Base-by-base conservation (phyloP, 2,113 vertebrate species). In the Hippocampus barbouri region DNA sequence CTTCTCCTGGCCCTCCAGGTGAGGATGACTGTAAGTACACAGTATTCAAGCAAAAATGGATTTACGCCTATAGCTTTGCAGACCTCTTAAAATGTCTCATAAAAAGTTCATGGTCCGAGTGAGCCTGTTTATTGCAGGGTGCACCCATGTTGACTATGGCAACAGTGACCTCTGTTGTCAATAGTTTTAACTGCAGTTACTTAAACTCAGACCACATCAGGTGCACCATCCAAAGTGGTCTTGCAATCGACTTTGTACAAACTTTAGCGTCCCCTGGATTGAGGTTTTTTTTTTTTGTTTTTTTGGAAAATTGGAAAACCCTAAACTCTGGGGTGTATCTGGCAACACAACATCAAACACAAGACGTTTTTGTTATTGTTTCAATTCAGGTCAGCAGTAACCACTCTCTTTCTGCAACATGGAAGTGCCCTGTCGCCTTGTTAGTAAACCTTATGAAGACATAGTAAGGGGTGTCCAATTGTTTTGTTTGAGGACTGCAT, bases 1-100 rank as follows among this genome's bases (percentile, higher is more conserved):
- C 94, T 0, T 96, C 96, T 4, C 93, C 95, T 1, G 92, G 87
- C 49, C 75, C 84, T 59, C 69, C 87, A 83, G 88, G 87, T 88
- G 45, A 85, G 71, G 53, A 11, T 25, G 18, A 49, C 53, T 75
- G 7, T 43, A 66, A 38, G 4, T 43, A 8, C 23, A 68, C 38
- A 25, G 57, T 56, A 66, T 34, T 27, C 14, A 61, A 47, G 14
- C 14, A 16, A 40, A 51, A 69, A 62, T 38, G 0, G 16, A 43
- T 41, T 38, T 65, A 43, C 41, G 16, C 21, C 15, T 2, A 56
- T 14, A n/a, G 30, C 20, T 64, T 21, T 30, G 5, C 14, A 63
- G 20, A 41, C 6, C 18, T 51, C 18, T 15, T 53, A 21, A 34
- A 54, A 25, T 47, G 5, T 20, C 4, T 30, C 18, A 27, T 8